Evolutionary conservation across 2,113 vertebrate genomes (phyloP).

Genomic region (Neotragus moschatus): DNA sequence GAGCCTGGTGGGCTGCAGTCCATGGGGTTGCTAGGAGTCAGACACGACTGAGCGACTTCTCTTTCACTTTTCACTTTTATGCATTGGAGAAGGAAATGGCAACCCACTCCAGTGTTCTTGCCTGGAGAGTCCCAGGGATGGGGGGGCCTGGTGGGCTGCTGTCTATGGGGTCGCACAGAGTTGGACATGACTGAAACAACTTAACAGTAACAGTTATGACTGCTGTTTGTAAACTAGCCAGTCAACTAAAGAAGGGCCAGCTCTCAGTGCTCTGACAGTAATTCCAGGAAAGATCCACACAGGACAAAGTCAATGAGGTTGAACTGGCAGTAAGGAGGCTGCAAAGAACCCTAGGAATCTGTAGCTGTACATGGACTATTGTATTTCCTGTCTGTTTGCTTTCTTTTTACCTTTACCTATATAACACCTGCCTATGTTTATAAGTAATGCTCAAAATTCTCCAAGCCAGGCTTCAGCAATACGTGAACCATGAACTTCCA

Average conservation of each 20-base stretch:
- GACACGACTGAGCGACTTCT: no score
- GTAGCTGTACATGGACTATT: background rate
- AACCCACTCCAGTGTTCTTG: no score
- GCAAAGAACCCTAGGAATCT: background rate
- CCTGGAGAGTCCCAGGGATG: no score
- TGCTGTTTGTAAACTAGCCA: background rate
- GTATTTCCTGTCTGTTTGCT: background rate
- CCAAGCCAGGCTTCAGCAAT: no score
- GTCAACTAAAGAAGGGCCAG: background rate
- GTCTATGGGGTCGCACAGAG: no score
- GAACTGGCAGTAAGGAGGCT: background rate
- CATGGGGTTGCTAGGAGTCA: no score
- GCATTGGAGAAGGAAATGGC: no score
- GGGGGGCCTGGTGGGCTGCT: no score
- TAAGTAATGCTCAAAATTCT: no score
- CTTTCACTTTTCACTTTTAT: no score
- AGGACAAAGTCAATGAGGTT: background rate
- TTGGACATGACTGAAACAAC: fast-evolving
- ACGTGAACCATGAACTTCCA: no score
- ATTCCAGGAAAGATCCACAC: background rate
- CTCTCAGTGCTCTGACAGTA: background rate
- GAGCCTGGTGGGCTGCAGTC: no score
- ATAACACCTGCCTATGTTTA: background rate
- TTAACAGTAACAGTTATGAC: background rate
- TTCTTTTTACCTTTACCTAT: background rate